A percentile compares a stretch with the other conserved stretches of the same genome.
These are phyloP conservation scores for Chunga burmeisteri DNA, from an alignment of 2,113 vertebrate species.

Conservation along the genomic window DNA sequence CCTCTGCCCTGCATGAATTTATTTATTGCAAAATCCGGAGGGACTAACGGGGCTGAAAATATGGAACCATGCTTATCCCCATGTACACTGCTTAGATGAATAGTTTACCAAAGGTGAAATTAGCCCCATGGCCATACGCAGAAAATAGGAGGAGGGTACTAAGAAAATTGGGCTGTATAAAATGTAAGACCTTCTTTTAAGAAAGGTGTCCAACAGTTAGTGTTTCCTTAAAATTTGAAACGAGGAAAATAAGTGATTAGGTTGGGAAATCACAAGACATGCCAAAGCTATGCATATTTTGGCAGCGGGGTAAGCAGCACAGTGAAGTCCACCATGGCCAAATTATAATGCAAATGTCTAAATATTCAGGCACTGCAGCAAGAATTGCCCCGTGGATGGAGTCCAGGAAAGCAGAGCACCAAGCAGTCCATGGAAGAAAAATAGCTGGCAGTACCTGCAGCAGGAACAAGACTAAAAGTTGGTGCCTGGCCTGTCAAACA, in stretches of 20 bases:
- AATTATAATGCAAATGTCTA: neutral
- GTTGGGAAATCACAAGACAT: neutral
- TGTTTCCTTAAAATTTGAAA: neutral
- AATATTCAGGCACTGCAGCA: neutral
- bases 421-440: neutral
- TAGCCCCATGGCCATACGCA: neutral
- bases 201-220: neutral
- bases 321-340: neutral
- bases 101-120: neutral
- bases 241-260: neutral
- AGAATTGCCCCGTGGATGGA: neutral
- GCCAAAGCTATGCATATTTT: neutral
- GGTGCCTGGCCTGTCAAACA: neutral
- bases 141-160: neutral
- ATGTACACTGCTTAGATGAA: neutral
- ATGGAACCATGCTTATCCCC: neutral
- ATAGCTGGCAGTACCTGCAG: neutral
- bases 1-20: neutral
- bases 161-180: neutral
- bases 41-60: neutral
- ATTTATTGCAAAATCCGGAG: neutral
- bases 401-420: neutral
- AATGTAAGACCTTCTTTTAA: neutral
- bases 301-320: neutral
- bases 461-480: neutral